Percentiles rank a stretch among this genome's conserved stretches.
phyloP scores from a whole-genome alignment of 2,888 invertebrate species.

The Limnephilus auricula region DNA sequence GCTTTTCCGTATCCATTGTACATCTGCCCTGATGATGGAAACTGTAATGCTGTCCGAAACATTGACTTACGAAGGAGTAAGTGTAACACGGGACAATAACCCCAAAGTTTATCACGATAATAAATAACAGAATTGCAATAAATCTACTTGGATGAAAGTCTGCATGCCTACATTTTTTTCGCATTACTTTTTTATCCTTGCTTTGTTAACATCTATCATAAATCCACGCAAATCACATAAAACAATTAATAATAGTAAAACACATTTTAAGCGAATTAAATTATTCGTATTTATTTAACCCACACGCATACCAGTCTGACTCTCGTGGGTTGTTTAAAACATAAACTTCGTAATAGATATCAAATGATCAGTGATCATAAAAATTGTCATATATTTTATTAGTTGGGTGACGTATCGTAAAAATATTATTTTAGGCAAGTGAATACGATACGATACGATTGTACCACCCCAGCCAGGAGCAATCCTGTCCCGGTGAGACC shows the following conservation, averaged over 20 bases:
- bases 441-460: no score
- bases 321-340: neutral
- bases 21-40: no score
- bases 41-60: no score
- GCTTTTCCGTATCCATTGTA: no score
- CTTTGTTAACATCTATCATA: neutral
- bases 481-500: no score
- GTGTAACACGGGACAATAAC: no score
- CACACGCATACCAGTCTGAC: neutral
- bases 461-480: no score
- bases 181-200: neutral
- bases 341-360: neutral
- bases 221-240: neutral
- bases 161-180: neutral
- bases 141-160: neutral
- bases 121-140: no score
- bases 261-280: neutral
- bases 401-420: neutral
- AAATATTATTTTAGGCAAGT: neutral
- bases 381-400: neutral
- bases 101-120: no score
- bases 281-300: neutral
- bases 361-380: neutral
- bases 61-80: no score
- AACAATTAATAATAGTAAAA: neutral